Base-by-base conservation (phyloP, 2,113 vertebrate species). In the Oncorhynchus tshawytscha region DNA sequence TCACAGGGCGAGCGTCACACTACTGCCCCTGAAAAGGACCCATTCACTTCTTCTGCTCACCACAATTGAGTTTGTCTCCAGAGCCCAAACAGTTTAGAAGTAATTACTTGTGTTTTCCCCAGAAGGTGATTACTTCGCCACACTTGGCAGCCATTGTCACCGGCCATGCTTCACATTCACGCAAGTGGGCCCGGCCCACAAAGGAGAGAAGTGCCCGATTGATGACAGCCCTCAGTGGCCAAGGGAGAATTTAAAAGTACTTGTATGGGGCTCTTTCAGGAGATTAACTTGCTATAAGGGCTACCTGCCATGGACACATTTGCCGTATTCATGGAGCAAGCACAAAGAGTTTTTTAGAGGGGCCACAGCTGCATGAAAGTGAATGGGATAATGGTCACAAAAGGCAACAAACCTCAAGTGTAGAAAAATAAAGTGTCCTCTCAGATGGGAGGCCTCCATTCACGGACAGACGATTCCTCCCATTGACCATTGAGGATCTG, bases 391-490 rank as follows among this genome's bases (percentile, higher is more conserved):
- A 91, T 91, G 81, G 83, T 88, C 89, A 94, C 92, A 94, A 93
- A 94, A 93, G 90, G 94, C 92, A 94, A 94, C 93, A 94, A 94
- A 92, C 88, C 90, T 93, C 91, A 91, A 94, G 94, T 92, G 91
- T 90, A 89, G 90, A 90, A 89, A 93, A 93, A 92, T 91, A 92
- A 91, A 92, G 90, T 90, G 90, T 93, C 92, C 86, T 92, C 92
- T 87, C 85, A 90, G 88, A 91, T 90, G 83, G 86, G 88, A 88
- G 85, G 82, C 88, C 88, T 89, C 84, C 84, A 93, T 94, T 94
- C 93, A 94, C 74, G 57, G 66, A 75, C 78, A 78, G 83, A 84
- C 91, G 90, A 87, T 92, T 93, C 86, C 86, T 86, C 81, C 90
- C 82, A 89, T 93, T 90, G 90, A 90, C 90, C 88, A 90, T 83